Evolutionary conservation across 2,888 invertebrate species (phyloP).

Genomic region (Sinopyrophorus schimmeli): DNA sequence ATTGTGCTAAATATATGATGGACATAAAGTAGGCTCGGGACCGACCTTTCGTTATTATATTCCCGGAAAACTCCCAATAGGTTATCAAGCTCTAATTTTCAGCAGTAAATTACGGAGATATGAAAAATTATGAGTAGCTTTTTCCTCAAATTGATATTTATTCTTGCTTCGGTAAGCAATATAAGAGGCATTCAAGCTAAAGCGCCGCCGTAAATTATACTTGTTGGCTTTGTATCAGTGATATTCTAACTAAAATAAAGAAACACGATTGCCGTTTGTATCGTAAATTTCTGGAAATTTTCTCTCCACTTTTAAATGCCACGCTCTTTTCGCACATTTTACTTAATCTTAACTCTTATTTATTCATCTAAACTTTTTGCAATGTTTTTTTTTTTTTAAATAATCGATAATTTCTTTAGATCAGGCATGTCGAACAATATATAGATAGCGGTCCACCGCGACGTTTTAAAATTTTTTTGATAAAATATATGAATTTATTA

Average conservation of each 20-base stretch:
- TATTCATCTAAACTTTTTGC: no score
- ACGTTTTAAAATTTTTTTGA: not conserved
- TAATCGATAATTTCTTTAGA: slow-evolving; percentile 1
- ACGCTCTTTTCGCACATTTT: no score
- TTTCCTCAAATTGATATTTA: slow-evolving; percentile 13
- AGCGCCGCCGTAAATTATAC: slow-evolving; percentile 4
- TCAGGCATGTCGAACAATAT: not conserved
- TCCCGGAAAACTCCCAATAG: slow-evolving; percentile 12
- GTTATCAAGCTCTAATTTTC: slow-evolving; percentile 15
- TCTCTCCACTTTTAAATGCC: no score
- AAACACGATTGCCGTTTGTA: not conserved
- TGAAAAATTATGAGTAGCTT: slow-evolving; percentile 14
- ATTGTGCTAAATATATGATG: slow-evolving; percentile 1
- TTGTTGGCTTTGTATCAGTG: not conserved
- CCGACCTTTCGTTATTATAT: slow-evolving; percentile 6
- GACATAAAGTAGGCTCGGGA: not conserved
- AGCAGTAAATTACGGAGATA: slow-evolving; percentile 14
- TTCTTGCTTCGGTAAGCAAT: slow-evolving; percentile 12
- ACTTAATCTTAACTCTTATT: no score
- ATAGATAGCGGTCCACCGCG: not conserved
- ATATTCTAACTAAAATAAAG: not conserved
- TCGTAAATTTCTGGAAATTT: not conserved
- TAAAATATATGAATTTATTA: no score
- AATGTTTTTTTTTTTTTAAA: no score
- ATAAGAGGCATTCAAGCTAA: slow-evolving; percentile 8